phyloP scores from a whole-genome alignment of 92 coral and sea anemone genomes.

The Siderastrea radians region DNA sequence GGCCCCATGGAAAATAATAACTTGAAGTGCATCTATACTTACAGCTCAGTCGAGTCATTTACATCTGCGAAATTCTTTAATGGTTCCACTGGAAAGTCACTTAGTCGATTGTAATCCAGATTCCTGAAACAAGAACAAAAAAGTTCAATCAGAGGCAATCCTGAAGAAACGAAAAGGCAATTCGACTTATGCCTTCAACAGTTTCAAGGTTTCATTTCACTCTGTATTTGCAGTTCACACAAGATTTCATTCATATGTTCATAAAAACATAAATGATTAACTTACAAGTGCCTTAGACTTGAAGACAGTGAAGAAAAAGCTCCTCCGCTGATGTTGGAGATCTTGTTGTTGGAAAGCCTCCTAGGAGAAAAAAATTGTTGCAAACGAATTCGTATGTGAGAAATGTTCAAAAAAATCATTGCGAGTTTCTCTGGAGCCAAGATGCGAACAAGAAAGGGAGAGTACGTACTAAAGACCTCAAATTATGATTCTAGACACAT shows the following conservation, averaged over 20 bases:
- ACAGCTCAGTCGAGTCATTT: slow-evolving; percentile 1
- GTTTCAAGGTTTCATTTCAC: background rate
- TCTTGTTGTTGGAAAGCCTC: slow-evolving; percentile 13
- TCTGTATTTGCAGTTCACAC: too few relatives aligned
- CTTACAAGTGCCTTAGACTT: slow-evolving; percentile 21
- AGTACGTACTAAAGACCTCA: too few relatives aligned
- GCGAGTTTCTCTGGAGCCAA: too few relatives aligned
- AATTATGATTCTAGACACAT: too few relatives aligned
- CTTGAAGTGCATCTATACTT: background rate
- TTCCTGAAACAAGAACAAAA: slow-evolving; percentile 22
- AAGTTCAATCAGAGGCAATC: background rate
- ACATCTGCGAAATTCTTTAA: slow-evolving; percentile 22
- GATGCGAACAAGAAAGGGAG: too few relatives aligned
- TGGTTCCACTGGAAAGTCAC: slow-evolving; percentile 34
- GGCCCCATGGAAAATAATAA: too few relatives aligned
- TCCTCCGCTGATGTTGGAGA: background rate
- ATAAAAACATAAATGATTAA: background rate
- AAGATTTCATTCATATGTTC: background rate
- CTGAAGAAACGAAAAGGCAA: background rate
- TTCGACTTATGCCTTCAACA: background rate
- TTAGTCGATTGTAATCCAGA: slow-evolving; percentile 23
- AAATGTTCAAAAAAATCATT: background rate
- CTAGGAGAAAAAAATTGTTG: background rate
- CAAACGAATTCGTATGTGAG: background rate
- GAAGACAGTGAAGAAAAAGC: slow-evolving; percentile 24